Evolutionary conservation across 2,888 invertebrate species (phyloP).

Genomic region (Ganaspis brasiliensis): DNA sequence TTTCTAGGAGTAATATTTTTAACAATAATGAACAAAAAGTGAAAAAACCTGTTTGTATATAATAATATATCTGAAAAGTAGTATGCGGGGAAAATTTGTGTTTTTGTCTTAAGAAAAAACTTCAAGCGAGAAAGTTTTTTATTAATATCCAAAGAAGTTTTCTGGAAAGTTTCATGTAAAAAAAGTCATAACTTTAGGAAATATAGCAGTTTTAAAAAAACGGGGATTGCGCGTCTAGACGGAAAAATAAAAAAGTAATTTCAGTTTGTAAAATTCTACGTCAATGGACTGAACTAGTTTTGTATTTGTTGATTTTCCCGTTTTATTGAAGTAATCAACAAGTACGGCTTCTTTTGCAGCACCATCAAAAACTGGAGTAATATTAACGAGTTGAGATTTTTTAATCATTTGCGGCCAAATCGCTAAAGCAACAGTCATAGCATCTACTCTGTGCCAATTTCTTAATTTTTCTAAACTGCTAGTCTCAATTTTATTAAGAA

Average conservation of each 20-base stretch:
- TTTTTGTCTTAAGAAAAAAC: too few relatives aligned
- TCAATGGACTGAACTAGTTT: constrained; percentile 35
- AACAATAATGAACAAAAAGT: too few relatives aligned
- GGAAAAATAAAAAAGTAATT: background rate
- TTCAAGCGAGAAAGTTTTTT: too few relatives aligned
- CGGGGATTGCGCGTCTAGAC: too few relatives aligned
- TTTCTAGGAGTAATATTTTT: too few relatives aligned
- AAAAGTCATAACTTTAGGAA: too few relatives aligned
- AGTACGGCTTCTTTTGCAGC: constrained; percentile 65
- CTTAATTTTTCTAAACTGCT: constrained; percentile 50
- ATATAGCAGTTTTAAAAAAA: too few relatives aligned
- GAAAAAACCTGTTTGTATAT: too few relatives aligned
- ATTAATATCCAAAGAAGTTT: too few relatives aligned
- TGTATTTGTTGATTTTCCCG: constrained; percentile 43
- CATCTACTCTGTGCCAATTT: constrained; percentile 68
- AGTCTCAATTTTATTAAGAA: constrained; percentile 82
- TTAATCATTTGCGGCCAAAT: constrained; percentile 63
- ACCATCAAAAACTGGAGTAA: constrained; percentile 66
- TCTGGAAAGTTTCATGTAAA: too few relatives aligned
- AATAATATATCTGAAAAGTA: too few relatives aligned
- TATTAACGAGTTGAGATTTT: constrained; percentile 54
- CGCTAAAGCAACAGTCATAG: constrained; percentile 63
- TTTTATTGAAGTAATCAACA: constrained; percentile 63
- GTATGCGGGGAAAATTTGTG: too few relatives aligned
- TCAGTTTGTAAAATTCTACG: background rate